Evolutionary conservation across 2,888 invertebrate genomes (phyloP), one percentile per base, ranked within the genome.

Genomic region (Phytoseiulus persimilis): DNA sequence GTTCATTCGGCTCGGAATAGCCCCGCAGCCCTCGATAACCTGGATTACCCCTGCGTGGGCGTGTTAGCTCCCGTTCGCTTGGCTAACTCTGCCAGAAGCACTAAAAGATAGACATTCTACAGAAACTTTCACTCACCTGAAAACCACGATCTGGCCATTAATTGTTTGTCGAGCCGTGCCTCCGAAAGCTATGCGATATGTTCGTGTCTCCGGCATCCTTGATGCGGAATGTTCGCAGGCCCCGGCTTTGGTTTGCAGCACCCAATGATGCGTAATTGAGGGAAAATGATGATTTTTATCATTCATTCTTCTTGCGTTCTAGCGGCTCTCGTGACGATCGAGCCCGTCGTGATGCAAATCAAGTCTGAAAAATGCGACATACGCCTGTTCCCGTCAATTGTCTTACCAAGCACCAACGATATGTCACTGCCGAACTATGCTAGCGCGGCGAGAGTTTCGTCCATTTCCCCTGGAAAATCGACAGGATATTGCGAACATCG

Each of bases 41-140:
- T 65, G 65, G 65, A 65, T 65, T 65, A 65, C 65, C 65, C 65
- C 65, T 65, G 65, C 65, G 65, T 65, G 65, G 65, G 65, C 65
- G 65, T 65, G 65, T 65, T 65, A 18, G 65, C 65, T 65, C 65
- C 65, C 65, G 65, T 65, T 65, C 65, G 65, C 65, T 65, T 65
- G 65, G 65, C 65, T 65, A 23, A 65, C 23, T 65, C 65, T 28
- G 28, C 65, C 65, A 28, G 28, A 65, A 65, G 18, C 65, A 2
- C 65, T 65, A 28, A 65, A 65, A 65, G 65, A 65, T 28, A 65
- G 65, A 65, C 5, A 65, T 65, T 65, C 18, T 65, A 28, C 14
- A 65, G 65, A 65, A 65, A 65, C 65, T 65, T 65, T 65, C 65
- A 28, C 65, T 65, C 14, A 18, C 14, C 18, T 14, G 1, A 65